Evolutionary conservation across 2,113 vertebrate species (phyloP).

Genomic region (Hylia prasina): DNA sequence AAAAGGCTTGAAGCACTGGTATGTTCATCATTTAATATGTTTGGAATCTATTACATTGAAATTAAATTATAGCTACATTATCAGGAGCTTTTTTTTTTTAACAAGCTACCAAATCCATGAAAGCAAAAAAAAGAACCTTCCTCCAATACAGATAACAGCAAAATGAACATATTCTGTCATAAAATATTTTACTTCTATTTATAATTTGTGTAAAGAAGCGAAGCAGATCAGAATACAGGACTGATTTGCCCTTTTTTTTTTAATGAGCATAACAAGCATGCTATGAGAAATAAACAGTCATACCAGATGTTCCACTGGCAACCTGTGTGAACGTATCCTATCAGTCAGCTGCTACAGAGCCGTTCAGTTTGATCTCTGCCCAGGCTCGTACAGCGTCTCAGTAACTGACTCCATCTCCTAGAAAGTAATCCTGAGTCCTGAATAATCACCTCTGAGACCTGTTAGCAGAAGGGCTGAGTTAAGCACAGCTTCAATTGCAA

Average conservation of each 20-base stretch:
- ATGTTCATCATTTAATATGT: not conserved
- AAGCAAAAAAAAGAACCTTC: not conserved
- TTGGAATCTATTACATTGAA: not conserved
- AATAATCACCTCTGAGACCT: not conserved
- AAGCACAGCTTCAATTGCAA: not conserved
- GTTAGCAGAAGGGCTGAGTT: not conserved
- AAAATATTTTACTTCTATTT: not conserved
- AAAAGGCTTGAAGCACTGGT: not conserved
- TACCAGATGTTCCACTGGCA: slow-evolving; percentile 8
- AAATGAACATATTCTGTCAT: not conserved
- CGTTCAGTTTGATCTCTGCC: fast-evolving
- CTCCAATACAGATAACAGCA: not conserved
- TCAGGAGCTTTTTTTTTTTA: slow-evolving; percentile 13
- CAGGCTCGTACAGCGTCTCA: not conserved
- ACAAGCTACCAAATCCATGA: not conserved
- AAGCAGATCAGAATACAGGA: not conserved
- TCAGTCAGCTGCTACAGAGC: not conserved
- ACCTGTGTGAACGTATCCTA: not conserved
- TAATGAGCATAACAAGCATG: not conserved
- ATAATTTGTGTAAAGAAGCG: not conserved
- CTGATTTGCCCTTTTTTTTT: slow-evolving; percentile 31
- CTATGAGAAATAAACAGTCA: slow-evolving; percentile 9
- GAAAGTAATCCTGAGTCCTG: not conserved
- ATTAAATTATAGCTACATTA: not conserved
- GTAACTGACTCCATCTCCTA: not conserved